Base-by-base conservation (phyloP, 2,113 vertebrate genomes). In the Anguilla japonica region DNA sequence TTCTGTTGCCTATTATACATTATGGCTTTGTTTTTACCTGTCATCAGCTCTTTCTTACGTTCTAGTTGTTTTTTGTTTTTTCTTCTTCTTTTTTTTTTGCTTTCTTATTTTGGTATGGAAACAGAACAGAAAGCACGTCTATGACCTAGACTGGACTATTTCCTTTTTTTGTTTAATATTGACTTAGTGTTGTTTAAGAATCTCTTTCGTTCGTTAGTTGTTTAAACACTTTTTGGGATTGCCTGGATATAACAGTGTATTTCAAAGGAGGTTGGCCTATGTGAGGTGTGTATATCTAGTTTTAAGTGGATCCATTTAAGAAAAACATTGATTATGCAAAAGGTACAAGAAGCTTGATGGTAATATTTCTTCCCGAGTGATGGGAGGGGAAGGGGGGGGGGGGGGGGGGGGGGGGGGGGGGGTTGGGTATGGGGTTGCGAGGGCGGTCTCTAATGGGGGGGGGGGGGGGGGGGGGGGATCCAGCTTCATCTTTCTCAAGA, bases 1-100 rank as follows among this genome's bases (percentile, higher is more conserved):
- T 95, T 97, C 93, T 96, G 95, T 96, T 97, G 93, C 94, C 96
- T 93, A 93, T 91, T 96, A 94, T 95, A 94, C 95, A 93, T 96
- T 96, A 96, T 91, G 88, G 97, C 95, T 96, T 98, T 97, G 95
- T 96, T 98, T 94, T 98, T 97, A 95, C 96, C 96, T 94, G 94
- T 96, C 95, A 96, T 90, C 96, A 92, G 94, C 95, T 95, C 96
- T 95, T 95, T 97, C 95, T 97, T 96, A 53, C 50, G 9, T 53
- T 53, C 50, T 53, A 53, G 50, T 14, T 53, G 50, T 53, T 96
- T 97, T 97, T 97, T 96, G 93, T 92, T 90, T 96, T 95, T 86
- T 87, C 88, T 91, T 67, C 93, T 80, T 50, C 89, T 89, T 92
- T 93, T 92, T 34, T 34, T 86, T 87, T 88, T 91, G 75, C 93